A percentile compares a stretch with the other conserved stretches of the same genome.
These are phyloP conservation scores for Philhelius pedissequus DNA, from an alignment of 2,888 invertebrate species.

Conservation along the genomic window DNA sequence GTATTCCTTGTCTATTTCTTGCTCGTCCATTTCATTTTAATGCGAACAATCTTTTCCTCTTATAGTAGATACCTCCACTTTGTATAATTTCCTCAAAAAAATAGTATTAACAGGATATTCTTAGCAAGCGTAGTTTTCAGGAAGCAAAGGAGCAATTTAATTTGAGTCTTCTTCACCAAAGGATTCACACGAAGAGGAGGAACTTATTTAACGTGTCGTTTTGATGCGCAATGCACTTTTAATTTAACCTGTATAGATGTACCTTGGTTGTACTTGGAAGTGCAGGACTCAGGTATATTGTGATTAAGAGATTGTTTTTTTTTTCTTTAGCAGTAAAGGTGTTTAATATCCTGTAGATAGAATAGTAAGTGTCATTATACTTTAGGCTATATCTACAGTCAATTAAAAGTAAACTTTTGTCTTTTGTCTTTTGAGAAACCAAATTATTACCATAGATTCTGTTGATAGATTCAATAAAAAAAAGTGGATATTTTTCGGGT, in stretches of 20 bases:
- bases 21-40: constrained; percentile 26
- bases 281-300: neutral
- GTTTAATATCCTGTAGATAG: constrained; percentile 60
- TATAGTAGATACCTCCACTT: constrained; percentile 57
- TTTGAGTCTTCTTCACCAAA: neutral
- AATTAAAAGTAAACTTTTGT: too few relatives aligned
- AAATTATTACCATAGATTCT: too few relatives aligned
- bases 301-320: neutral
- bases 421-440: too few relatives aligned
- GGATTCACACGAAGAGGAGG: neutral
- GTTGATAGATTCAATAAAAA: too few relatives aligned
- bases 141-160: constrained; percentile 10
- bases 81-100: constrained; percentile 52
- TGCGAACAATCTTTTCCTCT: constrained; percentile 38
- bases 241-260: neutral
- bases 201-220: neutral
- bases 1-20: neutral
- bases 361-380: too few relatives aligned
- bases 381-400: too few relatives aligned
- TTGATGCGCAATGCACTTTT: neutral
- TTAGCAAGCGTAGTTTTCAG: neutral
- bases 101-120: constrained; percentile 48
- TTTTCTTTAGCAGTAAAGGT: constrained; percentile 3
- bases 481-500: too few relatives aligned
- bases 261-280: too few relatives aligned